Percentiles rank a stretch among this genome's conserved stretches.
phyloP scores from a whole-genome alignment of 2,888 invertebrate species.

The Nezara viridula region DNA sequence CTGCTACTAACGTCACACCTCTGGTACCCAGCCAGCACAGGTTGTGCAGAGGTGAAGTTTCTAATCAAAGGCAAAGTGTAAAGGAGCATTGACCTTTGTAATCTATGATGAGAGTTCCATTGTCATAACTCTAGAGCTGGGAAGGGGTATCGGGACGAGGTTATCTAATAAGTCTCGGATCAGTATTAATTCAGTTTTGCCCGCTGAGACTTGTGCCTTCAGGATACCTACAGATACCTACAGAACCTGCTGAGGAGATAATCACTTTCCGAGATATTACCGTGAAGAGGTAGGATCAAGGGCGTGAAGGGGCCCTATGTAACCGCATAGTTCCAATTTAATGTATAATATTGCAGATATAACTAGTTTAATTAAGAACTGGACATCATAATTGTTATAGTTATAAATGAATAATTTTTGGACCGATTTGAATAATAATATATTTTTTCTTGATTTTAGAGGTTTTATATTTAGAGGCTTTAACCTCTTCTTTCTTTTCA shows the following conservation, averaged over 20 bases:
- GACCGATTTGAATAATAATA: too few species aligned
- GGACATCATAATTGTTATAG: neutral
- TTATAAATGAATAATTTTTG: too few species aligned
- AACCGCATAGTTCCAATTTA: neutral
- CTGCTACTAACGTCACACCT: too few species aligned
- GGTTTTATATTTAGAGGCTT: too few species aligned
- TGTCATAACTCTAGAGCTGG: neutral
- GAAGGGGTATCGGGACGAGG: neutral
- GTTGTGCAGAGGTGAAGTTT: neutral
- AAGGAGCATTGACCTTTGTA: neutral
- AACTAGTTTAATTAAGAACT: neutral
- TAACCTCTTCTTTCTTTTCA: too few species aligned
- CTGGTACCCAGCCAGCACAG: too few species aligned
- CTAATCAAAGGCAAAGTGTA: neutral
- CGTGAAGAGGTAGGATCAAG: neutral
- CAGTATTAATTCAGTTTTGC: neutral
- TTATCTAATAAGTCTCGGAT: neutral
- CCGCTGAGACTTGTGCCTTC: neutral
- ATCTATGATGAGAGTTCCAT: neutral
- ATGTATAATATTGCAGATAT: neutral
- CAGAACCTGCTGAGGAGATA: neutral
- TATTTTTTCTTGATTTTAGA: too few species aligned
- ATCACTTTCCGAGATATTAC: neutral
- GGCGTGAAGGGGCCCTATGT: neutral
- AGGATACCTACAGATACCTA: neutral